A percentile compares a stretch with the other conserved stretches of the same genome.
Conservation (phyloP, 2,797 vertebrate species). For the Psittacula derbiana region DNA sequence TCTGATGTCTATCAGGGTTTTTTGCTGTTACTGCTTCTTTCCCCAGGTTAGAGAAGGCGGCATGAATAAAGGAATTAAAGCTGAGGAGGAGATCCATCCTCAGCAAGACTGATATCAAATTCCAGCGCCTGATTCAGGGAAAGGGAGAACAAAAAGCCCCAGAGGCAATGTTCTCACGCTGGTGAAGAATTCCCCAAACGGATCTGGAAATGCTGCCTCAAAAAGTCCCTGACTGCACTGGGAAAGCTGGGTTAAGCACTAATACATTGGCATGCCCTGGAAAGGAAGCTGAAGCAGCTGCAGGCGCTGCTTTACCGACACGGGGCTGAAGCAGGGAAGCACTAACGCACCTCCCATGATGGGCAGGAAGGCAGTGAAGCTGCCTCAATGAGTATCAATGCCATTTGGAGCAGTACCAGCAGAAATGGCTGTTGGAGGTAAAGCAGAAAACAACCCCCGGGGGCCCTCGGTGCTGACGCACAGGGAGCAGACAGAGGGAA, state of each 20-base stretch:
- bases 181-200: neutral
- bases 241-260: neutral
- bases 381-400: fast-evolving
- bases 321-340: fast-evolving
- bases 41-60: neutral
- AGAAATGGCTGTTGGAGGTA: neutral
- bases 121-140: neutral
- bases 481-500: neutral
- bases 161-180: fast-evolving
- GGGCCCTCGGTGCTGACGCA: fast-evolving
- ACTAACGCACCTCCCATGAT: fast-evolving
- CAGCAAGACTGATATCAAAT: neutral
- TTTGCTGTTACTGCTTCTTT: neutral
- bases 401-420: neutral
- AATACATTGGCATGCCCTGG: neutral
- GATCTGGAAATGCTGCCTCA: neutral
- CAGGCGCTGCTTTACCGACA: neutral
- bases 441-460: neutral
- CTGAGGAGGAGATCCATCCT: neutral
- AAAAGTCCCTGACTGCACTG: neutral
- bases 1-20: neutral
- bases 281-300: neutral
- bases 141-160: neutral
- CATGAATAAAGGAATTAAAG: neutral
- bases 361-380: neutral